Base-by-base conservation (phyloP, 2,888 invertebrate genomes). In the Drosophila pegasa region DNA sequence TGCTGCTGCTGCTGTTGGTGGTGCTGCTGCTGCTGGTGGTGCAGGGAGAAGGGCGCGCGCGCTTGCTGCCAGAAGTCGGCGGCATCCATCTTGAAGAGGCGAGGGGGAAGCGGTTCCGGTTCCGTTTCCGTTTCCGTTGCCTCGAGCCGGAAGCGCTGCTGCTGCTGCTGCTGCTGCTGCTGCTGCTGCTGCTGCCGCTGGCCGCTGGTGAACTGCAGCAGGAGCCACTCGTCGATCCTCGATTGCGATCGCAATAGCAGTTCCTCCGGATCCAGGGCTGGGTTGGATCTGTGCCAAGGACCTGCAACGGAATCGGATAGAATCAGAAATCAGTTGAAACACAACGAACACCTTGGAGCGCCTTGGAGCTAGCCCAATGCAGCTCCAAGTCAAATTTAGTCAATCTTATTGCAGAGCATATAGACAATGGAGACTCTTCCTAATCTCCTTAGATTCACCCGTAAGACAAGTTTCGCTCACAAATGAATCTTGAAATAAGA, bases 221-320 rank as follows among this genome's bases (percentile, higher is more conserved):
- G 94, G 76, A 95, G 93, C 95, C 95, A 95, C 93, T 94, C 94
- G 83, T 95, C 94, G 90, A 95, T 95, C 73, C 82, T 88, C 43
- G 74, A 70, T 71, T 75, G 74, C 54, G 70, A 55, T 73, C 71
- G 52, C 37, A 65, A 41, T 31, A 65, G 52, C 37, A 78, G 76
- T 71, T 83, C 63, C 29, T 81, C 71, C 35, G 73, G 79, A 77
- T 75, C 75, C 83, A 87, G 66, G 66, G 76, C 65, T 45, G 18
- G 16, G 76, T 70, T 7, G 52, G 63, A 12, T 71, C 55, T 47
- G 51, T 43, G 27, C 54, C 41, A 25, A 61, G 56, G 27, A 60
- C 52, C 22, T 37, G 16, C 1, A 50, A 18, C 7, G 9, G 12
- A 20, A 47, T 12, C n/a, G n/a, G n/a, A n/a, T n/a, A n/a, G n/a